phyloP scores from a whole-genome alignment of 1,140 invertebrate genomes.

The Lucilia sericata region DNA sequence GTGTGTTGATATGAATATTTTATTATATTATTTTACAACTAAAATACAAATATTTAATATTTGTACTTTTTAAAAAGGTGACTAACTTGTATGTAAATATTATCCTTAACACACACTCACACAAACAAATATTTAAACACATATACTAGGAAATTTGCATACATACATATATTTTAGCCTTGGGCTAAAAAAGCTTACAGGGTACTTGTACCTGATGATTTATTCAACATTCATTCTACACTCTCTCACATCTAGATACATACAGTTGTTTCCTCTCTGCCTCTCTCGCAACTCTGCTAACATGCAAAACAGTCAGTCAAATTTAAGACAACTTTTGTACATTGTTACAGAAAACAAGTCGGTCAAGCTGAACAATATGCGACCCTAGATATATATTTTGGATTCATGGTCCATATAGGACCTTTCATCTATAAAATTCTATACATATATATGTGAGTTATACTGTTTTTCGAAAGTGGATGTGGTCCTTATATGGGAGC shows the following conservation, averaged over 20 bases:
- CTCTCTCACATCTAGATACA: too few species aligned
- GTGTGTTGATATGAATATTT: neutral
- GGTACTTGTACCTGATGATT: conserved; percentile 23
- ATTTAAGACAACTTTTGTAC: neutral
- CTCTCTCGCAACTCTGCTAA: neutral
- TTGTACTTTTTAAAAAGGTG: conserved; percentile 6
- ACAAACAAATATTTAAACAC: neutral
- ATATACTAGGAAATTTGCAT: neutral
- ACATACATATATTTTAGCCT: neutral
- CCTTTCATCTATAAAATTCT: too few species aligned
- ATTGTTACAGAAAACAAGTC: too few species aligned
- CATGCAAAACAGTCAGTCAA: neutral
- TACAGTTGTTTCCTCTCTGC: neutral
- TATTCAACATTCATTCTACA: neutral
- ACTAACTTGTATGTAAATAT: conserved; percentile 17
- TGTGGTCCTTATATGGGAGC: too few species aligned
- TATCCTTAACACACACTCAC: neutral
- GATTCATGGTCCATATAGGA: too few species aligned
- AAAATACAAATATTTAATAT: conserved; percentile 16
- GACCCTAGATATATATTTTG: too few species aligned
- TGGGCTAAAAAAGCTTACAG: conserved; percentile 19
- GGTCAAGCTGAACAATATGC: too few species aligned
- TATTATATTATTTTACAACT: conserved; percentile 16
- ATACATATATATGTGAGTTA: too few species aligned
- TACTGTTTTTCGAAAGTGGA: too few species aligned